Base-by-base conservation (phyloP, 2,888 invertebrate species). In the Nipponacmea schrenckii region DNA sequence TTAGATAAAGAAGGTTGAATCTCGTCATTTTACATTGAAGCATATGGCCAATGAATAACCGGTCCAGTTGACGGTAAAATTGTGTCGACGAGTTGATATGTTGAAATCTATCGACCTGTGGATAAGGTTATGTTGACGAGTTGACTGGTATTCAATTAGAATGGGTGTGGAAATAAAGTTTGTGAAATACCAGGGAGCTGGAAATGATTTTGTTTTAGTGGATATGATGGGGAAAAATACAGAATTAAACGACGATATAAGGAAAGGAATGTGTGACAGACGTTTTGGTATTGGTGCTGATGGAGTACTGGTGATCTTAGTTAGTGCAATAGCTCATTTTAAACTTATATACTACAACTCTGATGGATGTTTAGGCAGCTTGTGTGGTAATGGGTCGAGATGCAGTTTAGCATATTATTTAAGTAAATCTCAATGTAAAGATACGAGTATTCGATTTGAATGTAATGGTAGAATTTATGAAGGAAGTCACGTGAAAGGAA, bases 351-450 rank as follows among this genome's bases (percentile, higher is more conserved):
- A 81, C 64, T 80, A 74, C 72, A 77, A 79, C 65, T 27, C 79
- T 0, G 76, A 80, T 65, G 82, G 82, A 15, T 64, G 45, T 2
- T 66, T 67, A n/a, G 76, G 78, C 1, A 62, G 64, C 3, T 64
- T 83, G 14, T 82, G 83, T 74, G 81, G 83, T 7, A 83, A 83
- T 68, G 83, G 79, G 4, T 71, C 74, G 2, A 68, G 81, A 5
- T 82, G 83, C 67, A 73, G 73, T 64, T 44, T 83, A 10, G 73
- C 71, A 0, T 82, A 75, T 72, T 26, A 31, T 70, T 24, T 12
- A 26, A 20, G 12, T 0, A 10, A 1, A 20, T 77, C 79, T 14
- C 24, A 48, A 8, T 17, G 2, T 15, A 27, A 15, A 1, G 20
- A 48, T 20, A 8, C 24, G 12, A 17, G 14, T 15, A n/a, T 74